Conservation (phyloP, 1,140 invertebrate genomes). For the Acromyrmex heyeri region DNA sequence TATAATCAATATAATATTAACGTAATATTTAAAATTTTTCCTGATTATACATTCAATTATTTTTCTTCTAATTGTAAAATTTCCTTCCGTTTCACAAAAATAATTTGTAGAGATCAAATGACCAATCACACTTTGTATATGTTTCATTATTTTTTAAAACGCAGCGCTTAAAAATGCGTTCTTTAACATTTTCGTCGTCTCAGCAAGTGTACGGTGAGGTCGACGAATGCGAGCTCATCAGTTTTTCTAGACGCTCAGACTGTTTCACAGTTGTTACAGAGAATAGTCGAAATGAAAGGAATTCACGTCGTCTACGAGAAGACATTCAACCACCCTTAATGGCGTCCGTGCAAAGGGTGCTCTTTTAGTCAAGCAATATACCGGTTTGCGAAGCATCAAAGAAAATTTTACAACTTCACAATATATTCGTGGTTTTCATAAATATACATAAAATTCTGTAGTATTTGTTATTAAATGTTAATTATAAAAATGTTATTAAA, state of each 20-base stretch:
- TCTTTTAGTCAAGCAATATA: conserved; percentile 37
- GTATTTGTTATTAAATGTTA: conserved; percentile 1
- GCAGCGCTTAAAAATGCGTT: background rate
- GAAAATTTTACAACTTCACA: conserved; percentile 51
- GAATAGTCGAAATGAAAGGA: conserved; percentile 68
- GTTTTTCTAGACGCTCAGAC: conserved; percentile 29
- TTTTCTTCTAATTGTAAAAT: background rate
- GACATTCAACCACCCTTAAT: conserved; percentile 67
- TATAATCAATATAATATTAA: background rate
- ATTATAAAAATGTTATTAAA: background rate
- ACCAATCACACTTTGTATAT: background rate
- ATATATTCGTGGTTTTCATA: background rate
- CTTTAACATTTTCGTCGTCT: background rate
- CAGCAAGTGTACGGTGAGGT: background rate
- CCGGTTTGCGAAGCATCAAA: conserved; percentile 48
- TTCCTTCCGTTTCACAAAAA: background rate
- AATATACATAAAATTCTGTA: conserved; percentile 23
- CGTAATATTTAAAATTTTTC: background rate
- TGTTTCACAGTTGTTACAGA: conserved; percentile 50
- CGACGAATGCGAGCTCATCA: conserved; percentile 35
- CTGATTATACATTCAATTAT: background rate
- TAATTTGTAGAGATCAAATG: background rate
- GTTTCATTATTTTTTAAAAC: conserved; percentile 1
- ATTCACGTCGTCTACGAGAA: conserved; percentile 53
- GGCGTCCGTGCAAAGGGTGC: conserved; percentile 49